phyloP scores from a whole-genome alignment of 2,113 vertebrate genomes.

The Forbesichthys papilliferus region DNA sequence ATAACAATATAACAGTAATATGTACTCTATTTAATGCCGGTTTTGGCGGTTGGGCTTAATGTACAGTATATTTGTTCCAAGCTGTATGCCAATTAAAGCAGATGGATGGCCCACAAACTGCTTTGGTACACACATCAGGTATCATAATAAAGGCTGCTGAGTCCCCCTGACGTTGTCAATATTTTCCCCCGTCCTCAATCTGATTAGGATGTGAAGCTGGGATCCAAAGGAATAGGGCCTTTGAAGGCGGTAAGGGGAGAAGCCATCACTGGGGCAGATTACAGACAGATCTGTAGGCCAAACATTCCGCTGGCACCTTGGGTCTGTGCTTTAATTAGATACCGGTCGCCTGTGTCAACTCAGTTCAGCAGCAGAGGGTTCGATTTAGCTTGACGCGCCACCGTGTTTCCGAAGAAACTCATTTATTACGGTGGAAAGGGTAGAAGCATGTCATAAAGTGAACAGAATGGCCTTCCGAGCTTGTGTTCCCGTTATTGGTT shows the following conservation, averaged over 20 bases:
- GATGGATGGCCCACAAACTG: too few relatives aligned
- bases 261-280: constrained; percentile 54
- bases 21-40: too few relatives aligned
- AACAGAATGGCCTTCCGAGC: too few relatives aligned
- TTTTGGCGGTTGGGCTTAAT: too few relatives aligned
- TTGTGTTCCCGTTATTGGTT: too few relatives aligned
- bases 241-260: constrained; percentile 53
- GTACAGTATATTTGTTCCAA: too few relatives aligned
- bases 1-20: too few relatives aligned
- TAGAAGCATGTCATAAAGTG: too few relatives aligned
- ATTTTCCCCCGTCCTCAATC: constrained; percentile 49
- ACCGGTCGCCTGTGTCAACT: constrained; percentile 64
- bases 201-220: constrained; percentile 51
- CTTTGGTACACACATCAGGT: too few relatives aligned
- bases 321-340: constrained; percentile 50
- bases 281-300: constrained; percentile 57
- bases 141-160: constrained; percentile 36
- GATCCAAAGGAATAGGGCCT: constrained; percentile 27
- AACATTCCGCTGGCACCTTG: constrained; percentile 61
- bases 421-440: too few relatives aligned
- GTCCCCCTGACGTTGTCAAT: constrained; percentile 30
- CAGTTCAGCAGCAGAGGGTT: constrained; percentile 46
- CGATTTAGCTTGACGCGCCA: constrained; percentile 22
- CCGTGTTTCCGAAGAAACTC: background rate
- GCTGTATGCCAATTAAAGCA: too few relatives aligned